Evolutionary conservation across 1,140 invertebrate species (phyloP).

Genomic region (Oedothorax gibbosus): DNA sequence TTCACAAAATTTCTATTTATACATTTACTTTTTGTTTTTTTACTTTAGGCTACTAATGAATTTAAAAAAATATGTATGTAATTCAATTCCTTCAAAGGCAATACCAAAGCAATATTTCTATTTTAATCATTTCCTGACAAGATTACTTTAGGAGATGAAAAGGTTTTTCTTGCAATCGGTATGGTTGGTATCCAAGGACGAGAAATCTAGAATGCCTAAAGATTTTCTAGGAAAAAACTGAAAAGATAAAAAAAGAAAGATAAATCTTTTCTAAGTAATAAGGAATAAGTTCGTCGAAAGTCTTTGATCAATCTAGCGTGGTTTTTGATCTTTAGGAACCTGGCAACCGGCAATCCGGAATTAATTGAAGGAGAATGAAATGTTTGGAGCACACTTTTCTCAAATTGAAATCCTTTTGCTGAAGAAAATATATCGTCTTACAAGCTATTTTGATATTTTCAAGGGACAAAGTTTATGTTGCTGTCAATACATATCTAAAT

Average conservation of each 20-base stretch:
- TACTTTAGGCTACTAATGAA: not conserved
- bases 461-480: no score
- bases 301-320: slow-evolving; percentile 19
- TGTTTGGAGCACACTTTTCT: not conserved
- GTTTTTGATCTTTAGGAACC: slow-evolving; percentile 25
- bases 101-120: not conserved
- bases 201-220: not conserved
- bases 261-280: slow-evolving; percentile 19
- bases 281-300: not conserved
- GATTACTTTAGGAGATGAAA: not conserved
- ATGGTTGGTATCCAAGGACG: not conserved
- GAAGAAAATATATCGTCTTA: no score
- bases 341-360: slow-evolving; percentile 30
- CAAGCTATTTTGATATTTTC: no score
- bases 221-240: not conserved
- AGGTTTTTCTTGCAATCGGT: not conserved
- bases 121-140: not conserved
- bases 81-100: not conserved
- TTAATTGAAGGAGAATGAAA: slow-evolving; percentile 20
- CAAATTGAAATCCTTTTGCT: not conserved
- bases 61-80: not conserved
- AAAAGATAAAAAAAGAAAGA: slow-evolving; percentile 5
- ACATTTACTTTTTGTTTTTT: not conserved
- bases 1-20: not conserved
- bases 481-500: no score